Base-by-base conservation (phyloP, 2,888 invertebrate species). In the Chrysolina americana region DNA sequence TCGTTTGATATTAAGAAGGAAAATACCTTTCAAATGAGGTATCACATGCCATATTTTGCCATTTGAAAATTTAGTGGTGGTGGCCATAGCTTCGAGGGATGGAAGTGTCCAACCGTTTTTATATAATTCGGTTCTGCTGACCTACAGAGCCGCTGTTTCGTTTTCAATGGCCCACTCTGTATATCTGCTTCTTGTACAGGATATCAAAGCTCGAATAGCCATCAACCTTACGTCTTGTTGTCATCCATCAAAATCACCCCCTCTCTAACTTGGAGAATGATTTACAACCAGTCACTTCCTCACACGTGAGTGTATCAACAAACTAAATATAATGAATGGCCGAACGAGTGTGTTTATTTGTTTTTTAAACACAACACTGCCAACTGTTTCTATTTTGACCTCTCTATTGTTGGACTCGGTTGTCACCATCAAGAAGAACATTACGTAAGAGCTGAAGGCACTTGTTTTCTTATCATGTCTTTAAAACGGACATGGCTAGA, bases 271-370 rank as follows among this genome's bases (percentile, higher is more conserved):
- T 15, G n/a, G 17, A 28, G 59, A 59, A 28, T 59, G 59, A 59
- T 59, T 59, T 59, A 59, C 36, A 59, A 28, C 9, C 59, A 59
- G 23, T 6, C 36, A 59, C 59, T 59, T 59, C 59, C 59, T 59
- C 59, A n/a, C 59, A 28, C 59, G 59, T 59, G 59, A 36, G 36
- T 36, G 15, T 36, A 59, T 59, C 59, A 59, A 59, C 59, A 59
- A 59, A 59, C 59, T 59, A 59, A 59, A 59, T 59, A 59, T 59
- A 59, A 59, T 59, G 59, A 59, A 59, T 59, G 59, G 59, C 10
- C 59, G n/a, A 6, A 59, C 15, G 6, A 6, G 59, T 59, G 0
- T 3, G 8, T 48, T 23, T 21, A 19, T 13, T 59, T 59, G 59
- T 59, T 59, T 59, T 59, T 59, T 59, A n/a, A 36, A 23, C 59